These are phyloP conservation scores for Dendrocincla tyrannina DNA, from an alignment of 2,797 vertebrate species.

Conservation along the genomic window DNA sequence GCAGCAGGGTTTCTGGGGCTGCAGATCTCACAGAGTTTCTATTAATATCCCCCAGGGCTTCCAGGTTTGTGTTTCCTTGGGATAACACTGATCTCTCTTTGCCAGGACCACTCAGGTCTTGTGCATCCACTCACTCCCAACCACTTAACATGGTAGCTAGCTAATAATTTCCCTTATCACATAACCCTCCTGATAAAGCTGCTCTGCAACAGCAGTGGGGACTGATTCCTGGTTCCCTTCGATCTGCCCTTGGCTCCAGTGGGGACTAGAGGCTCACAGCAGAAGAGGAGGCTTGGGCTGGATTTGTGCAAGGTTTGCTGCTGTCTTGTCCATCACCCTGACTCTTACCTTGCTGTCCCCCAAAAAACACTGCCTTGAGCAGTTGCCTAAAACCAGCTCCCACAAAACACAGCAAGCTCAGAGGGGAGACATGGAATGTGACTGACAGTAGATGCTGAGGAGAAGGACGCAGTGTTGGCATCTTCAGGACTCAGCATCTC, in stretches of 20 bases:
- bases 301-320: rapidly evolving
- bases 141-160: constrained; percentile 16
- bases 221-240: background rate
- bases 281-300: background rate
- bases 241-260: background rate
- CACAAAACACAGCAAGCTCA: background rate
- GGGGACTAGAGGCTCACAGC: background rate
- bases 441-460: background rate
- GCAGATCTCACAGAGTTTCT: constrained; percentile 30
- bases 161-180: constrained; percentile 40
- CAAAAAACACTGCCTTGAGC: background rate
- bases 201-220: background rate
- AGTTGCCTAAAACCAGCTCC: background rate
- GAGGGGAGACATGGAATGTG: rapidly evolving
- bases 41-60: constrained; percentile 35
- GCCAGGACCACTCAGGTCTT: background rate
- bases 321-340: rapidly evolving
- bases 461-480: rapidly evolving
- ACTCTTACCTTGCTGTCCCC: background rate
- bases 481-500: background rate
- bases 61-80: constrained; percentile 16
- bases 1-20: constrained; percentile 34
- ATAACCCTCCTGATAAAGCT: constrained; percentile 5
- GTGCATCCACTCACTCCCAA: background rate
- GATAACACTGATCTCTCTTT: background rate